These are phyloP conservation scores for Drosophila kohkoa DNA, from an alignment of 1,140 invertebrate species.

Conservation along the genomic window DNA sequence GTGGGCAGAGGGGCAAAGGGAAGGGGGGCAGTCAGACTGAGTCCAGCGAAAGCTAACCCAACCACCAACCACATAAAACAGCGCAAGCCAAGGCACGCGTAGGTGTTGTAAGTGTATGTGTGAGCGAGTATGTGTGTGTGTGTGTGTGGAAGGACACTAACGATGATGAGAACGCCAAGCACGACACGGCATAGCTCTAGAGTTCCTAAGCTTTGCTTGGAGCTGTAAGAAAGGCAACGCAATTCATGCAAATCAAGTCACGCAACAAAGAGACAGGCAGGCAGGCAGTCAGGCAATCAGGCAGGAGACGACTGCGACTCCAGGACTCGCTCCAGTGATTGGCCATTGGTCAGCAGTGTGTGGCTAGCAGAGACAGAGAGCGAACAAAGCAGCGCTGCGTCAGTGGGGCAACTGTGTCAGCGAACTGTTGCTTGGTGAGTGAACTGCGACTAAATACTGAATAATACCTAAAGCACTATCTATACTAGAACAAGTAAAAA, in stretches of 20 bases:
- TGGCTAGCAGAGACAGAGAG: constrained; percentile 11
- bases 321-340: constrained; percentile 57
- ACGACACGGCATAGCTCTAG: constrained; percentile 22
- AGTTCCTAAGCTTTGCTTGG: constrained; percentile 27
- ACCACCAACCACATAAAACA: constrained; percentile 42
- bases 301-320: background rate
- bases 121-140: constrained; percentile 16
- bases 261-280: constrained; percentile 59
- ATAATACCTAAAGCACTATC: no score
- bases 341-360: constrained; percentile 42
- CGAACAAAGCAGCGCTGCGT: background rate
- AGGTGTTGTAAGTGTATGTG: constrained; percentile 39
- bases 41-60: constrained; percentile 18
- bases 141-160: constrained; percentile 63
- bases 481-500: no score
- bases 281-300: background rate
- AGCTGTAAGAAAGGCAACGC: constrained; percentile 62
- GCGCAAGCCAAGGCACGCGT: constrained; percentile 44
- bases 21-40: constrained; percentile 28
- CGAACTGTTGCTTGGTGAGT: constrained; percentile 33
- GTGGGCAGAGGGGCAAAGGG: no score
- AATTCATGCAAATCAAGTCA: constrained; percentile 84
- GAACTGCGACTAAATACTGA: no score
- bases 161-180: constrained; percentile 26
- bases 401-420: constrained; percentile 1